Evolutionary conservation across 2,113 vertebrate species (phyloP).

Genomic region (Brachionichthys hirsutus): DNA sequence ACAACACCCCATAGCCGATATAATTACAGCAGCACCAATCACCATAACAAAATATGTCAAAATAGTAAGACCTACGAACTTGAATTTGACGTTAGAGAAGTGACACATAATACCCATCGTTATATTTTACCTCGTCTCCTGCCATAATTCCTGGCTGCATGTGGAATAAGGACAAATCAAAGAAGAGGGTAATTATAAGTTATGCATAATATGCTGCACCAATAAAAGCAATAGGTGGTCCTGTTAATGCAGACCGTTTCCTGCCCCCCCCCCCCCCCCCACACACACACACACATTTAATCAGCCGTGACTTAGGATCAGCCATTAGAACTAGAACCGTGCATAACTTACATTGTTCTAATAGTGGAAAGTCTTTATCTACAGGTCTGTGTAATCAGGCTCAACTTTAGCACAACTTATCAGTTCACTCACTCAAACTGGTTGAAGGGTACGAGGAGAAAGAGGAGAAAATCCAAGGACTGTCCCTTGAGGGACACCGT

Average conservation of each 20-base stretch:
- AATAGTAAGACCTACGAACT: not conserved
- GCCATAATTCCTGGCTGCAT: constrained; percentile 99
- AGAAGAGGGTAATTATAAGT: constrained; percentile 50
- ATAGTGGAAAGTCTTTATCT: not conserved
- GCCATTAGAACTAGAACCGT: not conserved
- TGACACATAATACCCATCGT: constrained; percentile 12
- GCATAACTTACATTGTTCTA: not conserved
- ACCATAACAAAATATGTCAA: constrained; percentile 21
- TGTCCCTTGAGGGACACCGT: constrained; percentile 1
- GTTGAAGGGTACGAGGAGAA: not conserved
- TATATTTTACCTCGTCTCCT: constrained; percentile 98
- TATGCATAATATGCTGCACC: constrained; percentile 22
- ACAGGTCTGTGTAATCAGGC: not conserved
- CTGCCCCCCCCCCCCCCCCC: no score
- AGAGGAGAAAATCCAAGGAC: constrained; percentile 1
- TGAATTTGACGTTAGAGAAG: constrained; percentile 1
- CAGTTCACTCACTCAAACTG: constrained; percentile 1
- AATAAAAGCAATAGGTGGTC: constrained; percentile 32
- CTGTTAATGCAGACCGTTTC: not conserved
- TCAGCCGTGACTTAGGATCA: constrained; percentile 21
- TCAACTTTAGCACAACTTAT: not conserved
- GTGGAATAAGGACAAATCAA: constrained; percentile 83
- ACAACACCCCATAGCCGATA: not conserved
- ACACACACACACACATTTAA: no score
- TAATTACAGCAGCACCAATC: constrained; percentile 11